Conservation (phyloP, 2,888 invertebrate species). For the Sialis lutaria region DNA sequence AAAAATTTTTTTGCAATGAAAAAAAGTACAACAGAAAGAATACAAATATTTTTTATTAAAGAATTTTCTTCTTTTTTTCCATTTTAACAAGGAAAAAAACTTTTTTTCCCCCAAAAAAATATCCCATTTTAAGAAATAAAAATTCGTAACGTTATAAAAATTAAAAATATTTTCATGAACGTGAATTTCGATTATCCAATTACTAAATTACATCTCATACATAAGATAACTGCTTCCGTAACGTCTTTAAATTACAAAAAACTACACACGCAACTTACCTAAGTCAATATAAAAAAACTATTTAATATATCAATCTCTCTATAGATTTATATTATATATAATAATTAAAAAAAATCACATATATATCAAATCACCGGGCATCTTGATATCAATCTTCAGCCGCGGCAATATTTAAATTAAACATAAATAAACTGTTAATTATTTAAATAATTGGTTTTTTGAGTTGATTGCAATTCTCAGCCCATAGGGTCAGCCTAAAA, state of each 20-base stretch:
- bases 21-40: too few relatives aligned
- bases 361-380: constrained; percentile 4
- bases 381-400: neutral
- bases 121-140: too few relatives aligned
- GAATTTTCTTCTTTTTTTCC: too few relatives aligned
- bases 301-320: constrained; percentile 3
- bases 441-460: neutral
- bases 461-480: neutral
- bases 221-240: too few relatives aligned
- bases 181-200: too few relatives aligned
- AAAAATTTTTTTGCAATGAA: too few relatives aligned
- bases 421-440: neutral
- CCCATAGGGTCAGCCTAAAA: neutral
- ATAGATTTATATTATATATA: neutral
- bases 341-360: constrained; percentile 4
- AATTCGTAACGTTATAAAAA: too few relatives aligned
- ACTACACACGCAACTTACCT: constrained; percentile 1
- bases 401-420: neutral
- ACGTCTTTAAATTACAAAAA: neutral
- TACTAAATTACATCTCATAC: too few relatives aligned
- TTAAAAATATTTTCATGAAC: too few relatives aligned
- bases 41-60: too few relatives aligned
- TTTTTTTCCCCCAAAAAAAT: too few relatives aligned
- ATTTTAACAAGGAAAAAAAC: too few relatives aligned
- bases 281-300: constrained; percentile 2